Evolutionary conservation across 2,888 invertebrate genomes (phyloP).

Genomic region (Yponomeuta evonymella): DNA sequence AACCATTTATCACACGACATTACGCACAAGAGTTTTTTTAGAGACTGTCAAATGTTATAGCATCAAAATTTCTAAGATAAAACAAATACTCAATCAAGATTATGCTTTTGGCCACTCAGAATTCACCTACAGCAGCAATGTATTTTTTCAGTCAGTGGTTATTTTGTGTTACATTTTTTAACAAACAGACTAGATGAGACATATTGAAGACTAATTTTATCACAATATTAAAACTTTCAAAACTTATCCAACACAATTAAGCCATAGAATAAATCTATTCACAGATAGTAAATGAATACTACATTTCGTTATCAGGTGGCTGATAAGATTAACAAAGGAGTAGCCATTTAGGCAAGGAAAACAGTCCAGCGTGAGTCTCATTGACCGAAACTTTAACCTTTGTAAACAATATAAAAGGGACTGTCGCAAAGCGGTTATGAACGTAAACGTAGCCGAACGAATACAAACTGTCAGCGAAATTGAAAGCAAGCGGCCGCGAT

Average conservation of each 20-base stretch:
- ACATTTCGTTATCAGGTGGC: neutral
- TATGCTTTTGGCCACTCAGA: neutral
- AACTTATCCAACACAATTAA: neutral
- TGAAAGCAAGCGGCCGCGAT: neutral
- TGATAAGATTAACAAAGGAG: slow-evolving; percentile 9
- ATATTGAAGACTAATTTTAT: neutral
- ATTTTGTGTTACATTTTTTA: neutral
- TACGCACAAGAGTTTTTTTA: neutral
- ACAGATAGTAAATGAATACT: slow-evolving; percentile 10
- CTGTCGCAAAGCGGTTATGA: neutral
- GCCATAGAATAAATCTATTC: neutral
- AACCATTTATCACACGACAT: neutral
- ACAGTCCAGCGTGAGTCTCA: neutral
- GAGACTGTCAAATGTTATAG: neutral
- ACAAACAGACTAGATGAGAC: neutral
- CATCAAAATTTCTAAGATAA: neutral
- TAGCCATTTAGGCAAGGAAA: slow-evolving; percentile 2
- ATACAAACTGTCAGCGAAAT: slow-evolving; percentile 6
- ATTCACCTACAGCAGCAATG: too few relatives aligned
- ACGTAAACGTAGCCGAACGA: slow-evolving; percentile 7
- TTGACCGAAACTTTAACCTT: neutral
- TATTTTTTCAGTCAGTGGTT: neutral
- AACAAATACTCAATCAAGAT: neutral
- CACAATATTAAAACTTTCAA: neutral
- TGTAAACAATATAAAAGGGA: slow-evolving; percentile 8